phyloP scores from a whole-genome alignment of 2,113 vertebrate species.

The Rana temporaria region DNA sequence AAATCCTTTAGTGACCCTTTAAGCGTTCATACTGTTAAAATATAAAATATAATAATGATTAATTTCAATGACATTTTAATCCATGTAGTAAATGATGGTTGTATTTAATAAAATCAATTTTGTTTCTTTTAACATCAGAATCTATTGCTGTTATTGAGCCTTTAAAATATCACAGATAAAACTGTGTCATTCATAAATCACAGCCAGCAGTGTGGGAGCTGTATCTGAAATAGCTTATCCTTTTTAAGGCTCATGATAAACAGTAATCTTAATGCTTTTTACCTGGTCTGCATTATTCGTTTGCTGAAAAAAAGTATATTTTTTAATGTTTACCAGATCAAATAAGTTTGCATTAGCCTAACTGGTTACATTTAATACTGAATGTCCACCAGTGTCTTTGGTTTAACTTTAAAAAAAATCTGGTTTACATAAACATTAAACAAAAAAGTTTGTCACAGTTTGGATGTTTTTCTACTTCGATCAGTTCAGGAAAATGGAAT shows the following conservation, averaged over 20 bases:
- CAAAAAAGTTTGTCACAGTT: too few species aligned
- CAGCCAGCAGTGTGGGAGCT: constrained; percentile 70
- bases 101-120: constrained; percentile 74
- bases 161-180: constrained; percentile 77
- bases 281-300: constrained; percentile 63
- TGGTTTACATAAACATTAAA: not conserved
- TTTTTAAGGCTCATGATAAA: constrained; percentile 70
- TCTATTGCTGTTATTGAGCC: constrained; percentile 74
- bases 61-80: not conserved
- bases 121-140: constrained; percentile 78
- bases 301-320: not conserved
- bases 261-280: constrained; percentile 70
- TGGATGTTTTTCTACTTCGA: too few species aligned
- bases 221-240: constrained; percentile 73
- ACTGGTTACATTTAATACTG: not conserved
- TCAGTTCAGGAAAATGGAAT: too few species aligned
- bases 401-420: not conserved
- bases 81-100: constrained; percentile 66
- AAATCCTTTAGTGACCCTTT: too few species aligned
- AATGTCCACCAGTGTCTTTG: not conserved
- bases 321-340: too few species aligned
- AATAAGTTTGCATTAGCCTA: not conserved
- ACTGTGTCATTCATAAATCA: constrained; percentile 70
- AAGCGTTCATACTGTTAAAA: not conserved
- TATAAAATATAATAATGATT: not conserved